A percentile compares a stretch with the other conserved stretches of the same genome.
These are phyloP conservation scores for Cerceris rybyensis DNA, from an alignment of 2,888 invertebrate species.

Conservation along the genomic window DNA sequence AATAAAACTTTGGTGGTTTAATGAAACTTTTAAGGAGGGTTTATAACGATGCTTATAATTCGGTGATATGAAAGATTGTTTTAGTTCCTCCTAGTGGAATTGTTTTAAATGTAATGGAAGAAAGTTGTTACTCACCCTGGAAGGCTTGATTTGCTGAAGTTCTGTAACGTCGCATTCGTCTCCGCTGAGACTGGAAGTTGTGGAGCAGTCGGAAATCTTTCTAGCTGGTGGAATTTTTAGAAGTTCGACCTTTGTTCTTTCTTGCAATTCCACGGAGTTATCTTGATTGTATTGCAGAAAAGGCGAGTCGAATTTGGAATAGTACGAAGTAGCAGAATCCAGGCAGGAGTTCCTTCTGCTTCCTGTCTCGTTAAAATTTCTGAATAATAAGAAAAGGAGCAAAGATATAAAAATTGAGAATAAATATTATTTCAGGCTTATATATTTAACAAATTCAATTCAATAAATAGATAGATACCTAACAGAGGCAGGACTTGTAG, in stretches of 20 bases:
- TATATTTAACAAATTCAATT: too few relatives aligned
- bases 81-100: too few relatives aligned
- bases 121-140: conserved; percentile 71
- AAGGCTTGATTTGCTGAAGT: conserved; percentile 74
- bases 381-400: conserved; percentile 25
- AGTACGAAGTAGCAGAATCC: conserved; percentile 69
- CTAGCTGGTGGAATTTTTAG: conserved; percentile 79
- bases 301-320: conserved; percentile 52
- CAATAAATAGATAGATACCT: conserved; percentile 26
- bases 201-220: conserved; percentile 89
- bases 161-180: conserved; percentile 86
- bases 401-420: conserved; percentile 2
- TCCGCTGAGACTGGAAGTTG: conserved; percentile 89
- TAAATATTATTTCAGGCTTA: background rate
- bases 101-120: too few relatives aligned
- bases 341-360: conserved; percentile 77
- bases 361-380: conserved; percentile 64
- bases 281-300: conserved; percentile 43
- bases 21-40: too few relatives aligned
- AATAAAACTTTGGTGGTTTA: too few relatives aligned
- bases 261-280: conserved; percentile 36
- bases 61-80: too few relatives aligned
- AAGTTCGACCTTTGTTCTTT: conserved; percentile 64
- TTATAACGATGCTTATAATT: too few relatives aligned
- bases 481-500: conserved; percentile 48